Evolutionary conservation across 2,797 vertebrate genomes (phyloP).

Genomic region (Amblyraja radiata): DNA sequence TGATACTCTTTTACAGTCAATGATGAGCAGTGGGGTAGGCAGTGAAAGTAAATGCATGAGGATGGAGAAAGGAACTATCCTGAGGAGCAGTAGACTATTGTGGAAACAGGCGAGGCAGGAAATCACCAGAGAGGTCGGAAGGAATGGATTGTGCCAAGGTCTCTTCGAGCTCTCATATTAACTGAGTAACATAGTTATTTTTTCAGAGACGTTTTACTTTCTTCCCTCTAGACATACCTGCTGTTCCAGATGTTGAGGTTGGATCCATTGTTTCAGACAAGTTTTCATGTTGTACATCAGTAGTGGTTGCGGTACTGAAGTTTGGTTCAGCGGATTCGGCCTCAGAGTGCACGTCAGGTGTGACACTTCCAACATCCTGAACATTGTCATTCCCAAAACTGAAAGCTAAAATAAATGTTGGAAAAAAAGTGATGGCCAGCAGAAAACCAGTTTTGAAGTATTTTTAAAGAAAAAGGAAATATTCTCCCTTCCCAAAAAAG

Average conservation of each 20-base stretch:
- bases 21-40: background rate
- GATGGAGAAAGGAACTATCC: no score
- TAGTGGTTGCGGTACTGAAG: background rate
- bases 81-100: background rate
- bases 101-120: background rate
- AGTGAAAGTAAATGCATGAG: background rate
- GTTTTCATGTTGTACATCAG: conserved; percentile 21
- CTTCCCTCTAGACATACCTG: background rate
- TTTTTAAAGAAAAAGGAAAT: background rate
- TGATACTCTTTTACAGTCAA: background rate
- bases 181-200: no score
- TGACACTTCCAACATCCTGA: conserved; percentile 23
- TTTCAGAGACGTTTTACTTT: background rate
- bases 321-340: conserved; percentile 1
- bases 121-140: background rate
- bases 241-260: conserved; percentile 5
- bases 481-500: background rate
- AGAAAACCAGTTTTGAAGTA: background rate
- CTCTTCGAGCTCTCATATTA: background rate
- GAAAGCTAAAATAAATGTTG: conserved; percentile 7
- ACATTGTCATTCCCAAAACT: conserved; percentile 26
- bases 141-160: background rate
- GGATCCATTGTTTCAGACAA: conserved; percentile 29
- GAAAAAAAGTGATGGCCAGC: background rate
- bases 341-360: background rate